Base-by-base conservation (phyloP, 2,888 invertebrate genomes). In the Lacanobia oleracea region DNA sequence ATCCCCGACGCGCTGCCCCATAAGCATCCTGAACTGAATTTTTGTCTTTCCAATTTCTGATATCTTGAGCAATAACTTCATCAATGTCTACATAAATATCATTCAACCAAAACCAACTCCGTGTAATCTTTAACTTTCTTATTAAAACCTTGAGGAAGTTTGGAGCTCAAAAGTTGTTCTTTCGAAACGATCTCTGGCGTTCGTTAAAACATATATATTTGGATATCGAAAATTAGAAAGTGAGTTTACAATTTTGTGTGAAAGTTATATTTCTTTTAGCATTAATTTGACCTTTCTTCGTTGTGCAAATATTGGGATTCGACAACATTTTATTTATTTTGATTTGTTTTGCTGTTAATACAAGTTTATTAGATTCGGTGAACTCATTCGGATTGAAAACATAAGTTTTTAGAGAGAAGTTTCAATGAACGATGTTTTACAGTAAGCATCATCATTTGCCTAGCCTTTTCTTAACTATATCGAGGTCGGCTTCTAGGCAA, bases 121-220 rank as follows among this genome's bases (percentile, higher is more conserved):
- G 72, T 68, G 71, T 67, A 86, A 85, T 86, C 75, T 74, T 61
- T 75, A 88, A 85, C 84, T 89, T 89, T 86, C 85, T 86, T 87
- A 89, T 88, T 88, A 88, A 88, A 89, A 86, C 77, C 82, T 62
- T 27, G 12, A 68, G 71, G n/a, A n/a, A n/a, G n/a, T n/a, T n/a
- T n/a, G n/a, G n/a, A n/a, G 67, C 75, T 75, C 64, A 67, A 84
- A 88, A 88, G 78, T 87, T 88, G 54, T 68, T 70, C 63, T 56
- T 63, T 68, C 37, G 23, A 64, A 78, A 64, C 59, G 74, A 75
- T 67, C 60, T 43, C 68, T 61, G 72, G 65, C 74, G 71, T 64
- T 85, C 77, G 60, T 82, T 82, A 81, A 72, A 77, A 71, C 57
- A 74, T 83, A n/a, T n/a, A 67, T 72, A 79, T 75, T 67, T 54